Evolutionary conservation across 2,888 invertebrate genomes (phyloP).

Genomic region (Euzophera pinguis): DNA sequence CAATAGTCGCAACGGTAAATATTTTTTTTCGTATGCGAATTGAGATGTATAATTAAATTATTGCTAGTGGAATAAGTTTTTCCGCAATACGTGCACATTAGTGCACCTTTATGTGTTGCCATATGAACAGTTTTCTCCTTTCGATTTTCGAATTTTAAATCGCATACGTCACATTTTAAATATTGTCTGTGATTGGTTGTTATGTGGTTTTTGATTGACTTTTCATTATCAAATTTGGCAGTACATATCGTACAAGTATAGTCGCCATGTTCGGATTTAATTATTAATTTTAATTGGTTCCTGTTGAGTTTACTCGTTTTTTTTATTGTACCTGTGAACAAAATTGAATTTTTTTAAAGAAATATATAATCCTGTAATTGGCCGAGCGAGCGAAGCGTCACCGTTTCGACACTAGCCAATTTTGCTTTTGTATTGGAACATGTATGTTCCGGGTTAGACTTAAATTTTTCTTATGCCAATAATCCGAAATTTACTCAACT

Average conservation of each 20-base stretch:
- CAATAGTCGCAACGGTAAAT: slow-evolving; percentile 27
- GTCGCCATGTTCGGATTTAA: not conserved
- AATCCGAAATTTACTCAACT: no score
- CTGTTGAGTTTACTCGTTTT: not conserved
- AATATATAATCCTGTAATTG: no score
- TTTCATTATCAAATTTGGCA: not conserved
- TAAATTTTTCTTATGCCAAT: no score
- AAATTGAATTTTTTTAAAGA: not conserved
- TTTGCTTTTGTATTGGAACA: no score
- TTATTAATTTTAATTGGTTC: not conserved
- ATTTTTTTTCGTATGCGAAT: slow-evolving; percentile 16
- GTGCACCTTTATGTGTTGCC: not conserved
- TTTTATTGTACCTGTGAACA: not conserved
- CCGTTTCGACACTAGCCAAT: no score
- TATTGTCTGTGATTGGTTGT: not conserved
- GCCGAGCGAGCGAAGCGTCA: no score
- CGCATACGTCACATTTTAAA: slow-evolving; percentile 15
- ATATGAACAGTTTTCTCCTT: not conserved
- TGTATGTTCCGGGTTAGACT: no score
- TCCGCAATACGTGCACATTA: slow-evolving; percentile 14
- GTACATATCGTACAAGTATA: slow-evolving; percentile 22
- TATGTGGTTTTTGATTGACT: slow-evolving; percentile 18
- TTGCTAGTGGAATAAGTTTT: not conserved
- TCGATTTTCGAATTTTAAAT: not conserved
- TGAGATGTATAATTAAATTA: slow-evolving; percentile 13